Conservation (phyloP, 2,113 vertebrate species). For the Platysternon megacephalum region DNA sequence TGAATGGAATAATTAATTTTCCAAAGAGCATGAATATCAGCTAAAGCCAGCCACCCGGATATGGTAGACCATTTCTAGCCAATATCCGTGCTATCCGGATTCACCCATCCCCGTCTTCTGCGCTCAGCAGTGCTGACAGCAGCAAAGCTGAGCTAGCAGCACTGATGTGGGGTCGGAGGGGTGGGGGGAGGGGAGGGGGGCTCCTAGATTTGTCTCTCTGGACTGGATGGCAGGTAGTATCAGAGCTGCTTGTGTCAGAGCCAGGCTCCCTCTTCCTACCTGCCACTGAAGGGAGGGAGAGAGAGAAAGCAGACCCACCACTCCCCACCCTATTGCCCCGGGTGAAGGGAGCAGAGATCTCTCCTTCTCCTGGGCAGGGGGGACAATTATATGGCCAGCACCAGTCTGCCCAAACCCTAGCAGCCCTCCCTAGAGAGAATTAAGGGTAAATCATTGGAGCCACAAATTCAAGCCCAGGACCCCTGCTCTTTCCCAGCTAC, state of each 20-base stretch:
- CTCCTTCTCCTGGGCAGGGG: neutral
- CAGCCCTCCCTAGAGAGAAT: neutral
- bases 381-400: neutral
- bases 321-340: neutral
- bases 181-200: too few relatives aligned
- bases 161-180: too few relatives aligned
- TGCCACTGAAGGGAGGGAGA: neutral
- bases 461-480: neutral
- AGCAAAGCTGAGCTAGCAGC: constrained; percentile 47
- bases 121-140: constrained; percentile 44
- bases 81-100: constrained; percentile 38
- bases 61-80: constrained; percentile 47
- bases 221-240: neutral
- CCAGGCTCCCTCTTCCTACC: neutral
- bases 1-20: constrained; percentile 62
- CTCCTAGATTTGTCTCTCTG: neutral
- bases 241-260: neutral
- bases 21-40: constrained; percentile 22
- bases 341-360: neutral
- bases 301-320: neutral
- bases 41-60: constrained; percentile 34
- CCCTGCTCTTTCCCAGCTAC: neutral
- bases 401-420: neutral
- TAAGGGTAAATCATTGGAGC: neutral
- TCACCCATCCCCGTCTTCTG: constrained; percentile 48